Conservation (phyloP, 2,113 vertebrate genomes). For the Epinephelus lanceolatus region DNA sequence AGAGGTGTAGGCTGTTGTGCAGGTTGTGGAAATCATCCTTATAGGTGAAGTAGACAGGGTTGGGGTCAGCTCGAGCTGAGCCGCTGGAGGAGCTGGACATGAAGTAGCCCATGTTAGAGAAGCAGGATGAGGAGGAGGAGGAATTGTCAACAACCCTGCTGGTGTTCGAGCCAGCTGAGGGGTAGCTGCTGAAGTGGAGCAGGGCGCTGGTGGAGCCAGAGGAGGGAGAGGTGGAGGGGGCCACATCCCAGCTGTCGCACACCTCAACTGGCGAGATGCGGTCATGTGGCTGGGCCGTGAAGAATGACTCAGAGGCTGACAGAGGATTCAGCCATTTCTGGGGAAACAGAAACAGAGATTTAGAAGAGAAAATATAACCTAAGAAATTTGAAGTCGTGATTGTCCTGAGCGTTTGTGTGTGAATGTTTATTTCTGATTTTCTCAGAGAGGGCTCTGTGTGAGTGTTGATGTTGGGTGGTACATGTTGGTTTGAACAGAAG, state of each 20-base stretch:
- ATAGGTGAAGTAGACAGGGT: constrained; percentile 75
- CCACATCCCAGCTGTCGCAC: constrained; percentile 24
- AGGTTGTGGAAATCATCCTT: constrained; percentile 23
- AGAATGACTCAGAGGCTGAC: constrained; percentile 46
- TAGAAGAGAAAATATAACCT: neutral
- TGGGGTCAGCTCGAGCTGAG: constrained; percentile 44
- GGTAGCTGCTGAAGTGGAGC: neutral
- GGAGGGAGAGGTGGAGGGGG: constrained; percentile 21
- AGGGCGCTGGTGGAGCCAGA: constrained; percentile 31
- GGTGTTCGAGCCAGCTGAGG: neutral
- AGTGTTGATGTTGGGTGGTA: too few species aligned
- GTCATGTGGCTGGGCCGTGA: constrained; percentile 50
- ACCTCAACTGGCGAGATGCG: constrained; percentile 79
- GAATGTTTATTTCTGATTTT: neutral
- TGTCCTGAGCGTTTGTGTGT: neutral
- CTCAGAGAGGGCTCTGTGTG: neutral
- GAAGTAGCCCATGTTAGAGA: constrained; percentile 84
- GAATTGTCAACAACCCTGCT: constrained; percentile 19
- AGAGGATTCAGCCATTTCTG: constrained; percentile 82
- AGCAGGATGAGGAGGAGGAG: constrained; percentile 66
- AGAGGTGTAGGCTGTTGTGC: neutral
- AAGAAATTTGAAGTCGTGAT: neutral
- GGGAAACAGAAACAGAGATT: neutral
- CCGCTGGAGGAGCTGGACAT: constrained; percentile 61
- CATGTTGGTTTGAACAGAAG: neutral